These are phyloP conservation scores for Entosphenus tridentatus DNA, from an alignment of 2,113 vertebrate species.

Conservation along the genomic window DNA sequence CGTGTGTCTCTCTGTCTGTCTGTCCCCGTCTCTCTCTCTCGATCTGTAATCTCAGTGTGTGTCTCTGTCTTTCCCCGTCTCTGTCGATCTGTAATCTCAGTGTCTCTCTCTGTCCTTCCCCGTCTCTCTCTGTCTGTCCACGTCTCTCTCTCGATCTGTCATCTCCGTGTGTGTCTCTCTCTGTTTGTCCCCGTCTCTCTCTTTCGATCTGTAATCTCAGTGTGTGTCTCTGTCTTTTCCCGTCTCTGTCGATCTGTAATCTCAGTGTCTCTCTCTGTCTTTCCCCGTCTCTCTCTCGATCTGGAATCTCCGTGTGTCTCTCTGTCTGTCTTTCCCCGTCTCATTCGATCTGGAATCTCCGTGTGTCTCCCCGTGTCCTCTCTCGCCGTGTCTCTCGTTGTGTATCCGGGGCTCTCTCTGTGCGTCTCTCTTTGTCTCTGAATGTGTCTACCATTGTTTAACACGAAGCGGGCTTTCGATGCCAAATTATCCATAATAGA, in stretches of 20 bases:
- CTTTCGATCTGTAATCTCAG: neutral
- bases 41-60: neutral
- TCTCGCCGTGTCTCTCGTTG: too few relatives aligned
- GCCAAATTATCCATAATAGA: too few relatives aligned
- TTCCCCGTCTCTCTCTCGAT: neutral
- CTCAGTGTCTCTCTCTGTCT: conserved; percentile 1
- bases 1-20: neutral
- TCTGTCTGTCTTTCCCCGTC: conserved; percentile 1
- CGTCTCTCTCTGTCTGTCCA: neutral
- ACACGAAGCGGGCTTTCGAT: too few relatives aligned
- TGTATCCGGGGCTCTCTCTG: too few relatives aligned
- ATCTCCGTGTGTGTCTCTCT: neutral
- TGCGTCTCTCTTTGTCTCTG: too few relatives aligned
- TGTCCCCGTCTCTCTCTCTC: neutral
- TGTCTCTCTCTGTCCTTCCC: neutral
- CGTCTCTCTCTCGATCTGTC: neutral
- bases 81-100: neutral
- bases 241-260: neutral
- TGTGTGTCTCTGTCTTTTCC: neutral
- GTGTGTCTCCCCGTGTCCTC: too few relatives aligned
- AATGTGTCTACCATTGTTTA: too few relatives aligned
- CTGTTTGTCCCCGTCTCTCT: neutral
- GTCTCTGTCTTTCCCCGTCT: neutral
- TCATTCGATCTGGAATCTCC: neutral
- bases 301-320: neutral